phyloP scores from a whole-genome alignment of 2,797 vertebrate species.

The Acrossocheilus fasciatus region DNA sequence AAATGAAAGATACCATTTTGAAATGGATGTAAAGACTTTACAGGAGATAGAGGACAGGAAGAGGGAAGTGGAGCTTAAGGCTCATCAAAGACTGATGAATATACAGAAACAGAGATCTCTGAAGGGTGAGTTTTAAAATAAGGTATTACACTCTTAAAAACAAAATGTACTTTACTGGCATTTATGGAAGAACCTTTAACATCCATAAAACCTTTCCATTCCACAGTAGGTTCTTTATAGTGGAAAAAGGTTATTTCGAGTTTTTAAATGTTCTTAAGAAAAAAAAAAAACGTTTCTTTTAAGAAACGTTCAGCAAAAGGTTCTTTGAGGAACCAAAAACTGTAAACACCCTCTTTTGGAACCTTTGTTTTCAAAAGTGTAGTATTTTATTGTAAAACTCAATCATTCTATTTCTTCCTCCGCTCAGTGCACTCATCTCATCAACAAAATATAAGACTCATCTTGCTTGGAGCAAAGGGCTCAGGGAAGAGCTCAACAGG shows the following conservation, averaged over 20 bases:
- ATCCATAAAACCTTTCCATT: background rate
- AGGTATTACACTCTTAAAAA: background rate
- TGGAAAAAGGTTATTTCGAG: background rate
- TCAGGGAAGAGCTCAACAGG: constrained; percentile 74
- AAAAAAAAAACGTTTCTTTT: background rate
- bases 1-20: constrained; percentile 27
- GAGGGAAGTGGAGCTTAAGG: constrained; percentile 27
- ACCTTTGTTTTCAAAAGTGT: background rate
- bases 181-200: background rate
- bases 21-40: constrained; percentile 41
- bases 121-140: constrained; percentile 27
- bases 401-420: background rate
- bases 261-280: background rate
- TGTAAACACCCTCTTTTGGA: background rate
- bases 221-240: background rate
- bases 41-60: constrained; percentile 7
- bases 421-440: background rate
- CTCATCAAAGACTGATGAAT: constrained; percentile 35
- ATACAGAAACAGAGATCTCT: constrained; percentile 20
- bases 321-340: background rate
- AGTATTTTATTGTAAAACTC: background rate
- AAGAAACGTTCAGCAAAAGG: background rate
- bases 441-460: constrained; percentile 64
- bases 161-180: background rate
- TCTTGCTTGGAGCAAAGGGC: constrained; percentile 78